A percentile compares a stretch with the other conserved stretches of the same genome.
phyloP scores from a whole-genome alignment of 2,888 invertebrate species.

The Blastobasis lacticolella region DNA sequence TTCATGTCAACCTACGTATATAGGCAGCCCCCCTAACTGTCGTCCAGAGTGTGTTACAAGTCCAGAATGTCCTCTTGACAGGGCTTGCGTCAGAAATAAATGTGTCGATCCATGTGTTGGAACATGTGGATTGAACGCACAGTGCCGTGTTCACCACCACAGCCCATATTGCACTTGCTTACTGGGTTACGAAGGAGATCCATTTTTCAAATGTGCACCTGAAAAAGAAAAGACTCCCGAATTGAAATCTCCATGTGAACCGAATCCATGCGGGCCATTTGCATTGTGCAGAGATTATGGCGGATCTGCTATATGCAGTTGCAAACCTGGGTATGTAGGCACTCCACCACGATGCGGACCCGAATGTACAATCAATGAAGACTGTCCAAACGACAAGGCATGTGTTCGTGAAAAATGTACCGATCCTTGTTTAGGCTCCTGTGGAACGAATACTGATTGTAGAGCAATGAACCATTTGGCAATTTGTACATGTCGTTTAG shows the following conservation, averaged over 20 bases:
- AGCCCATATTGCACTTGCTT: slow-evolving; percentile 84
- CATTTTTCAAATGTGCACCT: slow-evolving; percentile 73
- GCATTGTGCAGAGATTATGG: slow-evolving; percentile 74
- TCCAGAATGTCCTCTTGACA: slow-evolving; percentile 84
- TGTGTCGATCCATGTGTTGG: slow-evolving; percentile 88
- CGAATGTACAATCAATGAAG: slow-evolving; percentile 84
- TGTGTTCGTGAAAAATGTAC: slow-evolving; percentile 84
- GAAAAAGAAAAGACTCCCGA: slow-evolving; percentile 72
- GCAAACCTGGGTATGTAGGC: slow-evolving; percentile 78
- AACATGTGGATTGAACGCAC: slow-evolving; percentile 80
- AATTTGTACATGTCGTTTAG: slow-evolving; percentile 80
- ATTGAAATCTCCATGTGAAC: slow-evolving; percentile 68
- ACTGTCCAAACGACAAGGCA: slow-evolving; percentile 81
- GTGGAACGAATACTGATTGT: slow-evolving; percentile 81
- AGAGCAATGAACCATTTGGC: slow-evolving; percentile 84
- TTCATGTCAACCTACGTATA: slow-evolving; percentile 78
- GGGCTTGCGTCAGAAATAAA: slow-evolving; percentile 84
- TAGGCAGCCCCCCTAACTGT: slow-evolving; percentile 84
- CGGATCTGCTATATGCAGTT: slow-evolving; percentile 75
- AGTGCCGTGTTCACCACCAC: slow-evolving; percentile 80
- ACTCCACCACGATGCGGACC: slow-evolving; percentile 82
- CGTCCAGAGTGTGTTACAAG: slow-evolving; percentile 86
- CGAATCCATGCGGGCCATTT: slow-evolving; percentile 82
- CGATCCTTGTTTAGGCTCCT: slow-evolving; percentile 81
- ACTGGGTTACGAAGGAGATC: slow-evolving; percentile 82